Percentiles rank a stretch among this genome's conserved stretches.
phyloP scores from a whole-genome alignment of 2,113 vertebrate genomes.

The Thalassarche chlororhynchos region DNA sequence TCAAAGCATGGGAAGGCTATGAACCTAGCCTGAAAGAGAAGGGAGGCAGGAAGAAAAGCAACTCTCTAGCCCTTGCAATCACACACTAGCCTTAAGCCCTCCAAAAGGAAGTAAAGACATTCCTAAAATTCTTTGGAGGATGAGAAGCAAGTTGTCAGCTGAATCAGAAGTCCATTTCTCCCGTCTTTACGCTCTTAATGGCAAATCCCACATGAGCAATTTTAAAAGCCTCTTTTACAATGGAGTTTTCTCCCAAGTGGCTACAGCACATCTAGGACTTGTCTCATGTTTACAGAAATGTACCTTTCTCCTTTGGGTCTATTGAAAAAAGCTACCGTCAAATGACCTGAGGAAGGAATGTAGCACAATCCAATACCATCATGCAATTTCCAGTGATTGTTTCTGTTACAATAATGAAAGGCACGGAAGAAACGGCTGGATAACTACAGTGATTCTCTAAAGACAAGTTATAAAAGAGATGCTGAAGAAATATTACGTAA shows the following conservation, averaged over 20 bases:
- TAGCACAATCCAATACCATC: slow-evolving; percentile 33
- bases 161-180: slow-evolving; percentile 31
- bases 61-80: not conserved
- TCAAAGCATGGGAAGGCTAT: not conserved
- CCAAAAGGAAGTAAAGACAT: slow-evolving; percentile 65
- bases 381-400: slow-evolving; percentile 67
- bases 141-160: slow-evolving; percentile 51
- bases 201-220: slow-evolving; percentile 40
- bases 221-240: slow-evolving; percentile 44
- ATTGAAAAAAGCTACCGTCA: slow-evolving; percentile 29
- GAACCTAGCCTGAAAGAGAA: not conserved
- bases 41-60: slow-evolving; percentile 35
- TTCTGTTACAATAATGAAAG: slow-evolving; percentile 50
- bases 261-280: not conserved
- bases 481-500: not conserved
- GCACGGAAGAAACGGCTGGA: not conserved
- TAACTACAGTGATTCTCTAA: slow-evolving; percentile 3
- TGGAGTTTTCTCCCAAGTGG: slow-evolving; percentile 18
- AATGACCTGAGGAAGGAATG: slow-evolving; percentile 59
- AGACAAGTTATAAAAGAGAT: slow-evolving; percentile 31
- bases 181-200: not conserved
- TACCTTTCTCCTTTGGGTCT: slow-evolving; percentile 41
- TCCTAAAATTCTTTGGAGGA: slow-evolving; percentile 64
- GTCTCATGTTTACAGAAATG: slow-evolving; percentile 52
- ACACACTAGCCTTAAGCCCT: slow-evolving; percentile 30